Conservation (phyloP, 2,113 vertebrate genomes). For the Psephotus haematonotus region DNA sequence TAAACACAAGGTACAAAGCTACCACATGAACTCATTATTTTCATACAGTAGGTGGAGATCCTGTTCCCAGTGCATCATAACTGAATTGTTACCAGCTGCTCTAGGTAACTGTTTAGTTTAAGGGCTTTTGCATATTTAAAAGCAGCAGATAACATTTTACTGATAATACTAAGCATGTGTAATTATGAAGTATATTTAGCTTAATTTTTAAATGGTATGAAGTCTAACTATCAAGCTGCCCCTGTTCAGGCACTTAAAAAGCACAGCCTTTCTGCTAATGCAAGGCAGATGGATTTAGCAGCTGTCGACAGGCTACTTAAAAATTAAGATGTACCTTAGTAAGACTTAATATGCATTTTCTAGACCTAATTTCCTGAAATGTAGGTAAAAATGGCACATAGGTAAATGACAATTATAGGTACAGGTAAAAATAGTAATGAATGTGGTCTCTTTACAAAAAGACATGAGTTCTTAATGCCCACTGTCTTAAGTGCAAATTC, state of each 20-base stretch:
- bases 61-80: rapidly evolving
- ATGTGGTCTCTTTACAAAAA: background rate
- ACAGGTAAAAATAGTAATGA: background rate
- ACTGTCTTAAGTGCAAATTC: background rate
- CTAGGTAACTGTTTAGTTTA: background rate
- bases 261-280: background rate
- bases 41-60: background rate
- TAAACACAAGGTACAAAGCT: background rate
- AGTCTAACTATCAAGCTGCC: background rate
- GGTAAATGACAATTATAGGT: background rate
- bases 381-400: background rate
- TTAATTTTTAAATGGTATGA: background rate
- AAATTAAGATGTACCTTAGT: background rate
- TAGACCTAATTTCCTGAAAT: background rate
- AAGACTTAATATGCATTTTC: background rate
- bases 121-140: background rate
- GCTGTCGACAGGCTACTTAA: background rate
- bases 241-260: background rate
- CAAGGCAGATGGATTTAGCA: background rate
- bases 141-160: background rate
- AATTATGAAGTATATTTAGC: background rate
- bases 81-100: background rate
- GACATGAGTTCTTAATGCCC: rapidly evolving
- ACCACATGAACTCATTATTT: rapidly evolving
- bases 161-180: background rate